Conservation (phyloP, 2,113 vertebrate species). For the Prietella phreatophila region DNA sequence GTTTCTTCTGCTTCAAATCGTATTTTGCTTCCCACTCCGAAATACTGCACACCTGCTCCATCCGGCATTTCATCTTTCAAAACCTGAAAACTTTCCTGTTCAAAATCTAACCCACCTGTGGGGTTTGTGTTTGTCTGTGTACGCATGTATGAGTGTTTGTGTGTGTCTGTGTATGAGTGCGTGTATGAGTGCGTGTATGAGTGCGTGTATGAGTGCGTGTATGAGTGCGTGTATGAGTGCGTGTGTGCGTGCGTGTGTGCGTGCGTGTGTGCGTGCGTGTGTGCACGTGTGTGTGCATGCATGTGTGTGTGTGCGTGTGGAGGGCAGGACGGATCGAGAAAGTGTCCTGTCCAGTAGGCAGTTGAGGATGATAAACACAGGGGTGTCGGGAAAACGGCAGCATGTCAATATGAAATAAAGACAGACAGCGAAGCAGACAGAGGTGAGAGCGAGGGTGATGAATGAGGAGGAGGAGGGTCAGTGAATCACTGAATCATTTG, state of each 20-base stretch:
- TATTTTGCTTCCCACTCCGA: not conserved
- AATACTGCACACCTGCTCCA: not conserved
- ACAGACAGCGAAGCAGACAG: conserved; percentile 46
- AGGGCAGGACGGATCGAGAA: not conserved
- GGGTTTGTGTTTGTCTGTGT: not conserved
- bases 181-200: not conserved
- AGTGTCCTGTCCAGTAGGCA: conserved; percentile 28
- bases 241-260: not conserved
- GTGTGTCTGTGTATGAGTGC: not conserved
- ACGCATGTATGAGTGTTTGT: not conserved
- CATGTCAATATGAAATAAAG: conserved; percentile 58
- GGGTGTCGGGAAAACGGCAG: conserved; percentile 51
- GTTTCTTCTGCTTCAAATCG: not conserved
- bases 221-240: not conserved
- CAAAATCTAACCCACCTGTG: not conserved
- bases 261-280: too few relatives aligned
- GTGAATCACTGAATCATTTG: conserved; percentile 38
- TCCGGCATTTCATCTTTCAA: not conserved
- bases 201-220: not conserved
- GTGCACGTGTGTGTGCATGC: not conserved
- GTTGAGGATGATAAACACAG: conserved; percentile 51
- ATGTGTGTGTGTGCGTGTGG: not conserved
- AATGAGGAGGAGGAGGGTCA: conserved; percentile 46
- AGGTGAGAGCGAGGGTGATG: conserved; percentile 42
- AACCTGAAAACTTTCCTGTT: not conserved